phyloP scores from a whole-genome alignment of 2,888 invertebrate genomes.

The Entomobrya multifasciata region DNA sequence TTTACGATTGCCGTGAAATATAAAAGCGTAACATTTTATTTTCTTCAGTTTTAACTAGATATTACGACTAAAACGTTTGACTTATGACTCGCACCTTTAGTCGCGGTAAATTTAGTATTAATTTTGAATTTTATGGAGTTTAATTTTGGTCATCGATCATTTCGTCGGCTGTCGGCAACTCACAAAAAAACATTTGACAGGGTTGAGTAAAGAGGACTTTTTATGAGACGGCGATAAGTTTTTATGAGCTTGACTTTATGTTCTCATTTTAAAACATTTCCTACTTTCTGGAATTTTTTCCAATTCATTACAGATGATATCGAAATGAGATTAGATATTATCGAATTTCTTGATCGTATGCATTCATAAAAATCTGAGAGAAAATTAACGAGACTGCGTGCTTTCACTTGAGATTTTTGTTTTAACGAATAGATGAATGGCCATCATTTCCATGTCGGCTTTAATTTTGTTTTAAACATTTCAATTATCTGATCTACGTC shows the following conservation, averaged over 20 bases:
- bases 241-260: neutral
- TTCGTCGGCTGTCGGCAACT: neutral
- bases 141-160: neutral
- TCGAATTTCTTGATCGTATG: too few species aligned
- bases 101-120: neutral
- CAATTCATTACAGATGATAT: too few species aligned
- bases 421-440: too few species aligned
- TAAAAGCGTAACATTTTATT: neutral
- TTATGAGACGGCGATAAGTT: neutral
- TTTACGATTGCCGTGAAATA: neutral
- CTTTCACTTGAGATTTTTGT: too few species aligned
- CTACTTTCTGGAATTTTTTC: neutral
- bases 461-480: too few species aligned
- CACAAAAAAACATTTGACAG: slow-evolving; percentile 24
- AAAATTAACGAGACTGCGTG: neutral
- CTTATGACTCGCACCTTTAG: slow-evolving; percentile 5
- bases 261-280: neutral
- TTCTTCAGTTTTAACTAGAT: neutral
- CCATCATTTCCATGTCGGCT: too few species aligned
- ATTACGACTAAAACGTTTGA: neutral
- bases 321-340: too few species aligned
- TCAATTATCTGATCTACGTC: too few species aligned
- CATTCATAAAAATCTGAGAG: neutral
- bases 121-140: neutral
- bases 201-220: neutral